Evolutionary conservation across 2,797 vertebrate genomes (phyloP).

Genomic region (Carapus acus): DNA sequence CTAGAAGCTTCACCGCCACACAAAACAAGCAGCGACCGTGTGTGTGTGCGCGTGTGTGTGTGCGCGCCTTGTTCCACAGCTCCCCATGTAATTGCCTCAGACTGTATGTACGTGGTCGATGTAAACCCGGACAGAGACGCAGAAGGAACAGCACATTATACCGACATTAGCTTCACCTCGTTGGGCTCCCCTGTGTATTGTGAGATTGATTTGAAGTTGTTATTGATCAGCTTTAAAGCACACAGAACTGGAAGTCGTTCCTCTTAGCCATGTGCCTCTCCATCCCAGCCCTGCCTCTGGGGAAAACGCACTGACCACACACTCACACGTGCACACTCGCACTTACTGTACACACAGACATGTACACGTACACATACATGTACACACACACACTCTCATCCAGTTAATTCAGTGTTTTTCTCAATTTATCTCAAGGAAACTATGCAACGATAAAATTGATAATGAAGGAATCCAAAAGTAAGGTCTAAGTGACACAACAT

Average conservation of each 20-base stretch:
- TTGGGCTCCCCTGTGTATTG: constrained; percentile 4
- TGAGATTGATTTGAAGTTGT: constrained; percentile 37
- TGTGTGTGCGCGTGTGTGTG: constrained; percentile 1
- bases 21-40: constrained; percentile 1
- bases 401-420: no score
- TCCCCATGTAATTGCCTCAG: constrained; percentile 16
- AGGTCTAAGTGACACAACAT: no score
- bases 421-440: no score
- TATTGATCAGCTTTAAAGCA: constrained; percentile 23
- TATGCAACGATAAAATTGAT: no score
- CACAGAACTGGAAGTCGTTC: constrained; percentile 4
- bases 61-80: constrained; percentile 35
- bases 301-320: background rate
- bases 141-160: constrained; percentile 17
- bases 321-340: no score
- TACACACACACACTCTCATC: no score
- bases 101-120: background rate
- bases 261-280: constrained; percentile 3
- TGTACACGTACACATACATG: no score
- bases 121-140: constrained; percentile 10
- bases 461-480: no score
- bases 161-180: background rate
- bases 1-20: constrained; percentile 1
- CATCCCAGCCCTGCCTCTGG: background rate
- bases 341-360: no score